Percentiles rank a stretch among this genome's conserved stretches.
These are phyloP conservation scores for Oasisia sp. DNA, from an alignment of 2,888 invertebrate species.

Conservation along the genomic window DNA sequence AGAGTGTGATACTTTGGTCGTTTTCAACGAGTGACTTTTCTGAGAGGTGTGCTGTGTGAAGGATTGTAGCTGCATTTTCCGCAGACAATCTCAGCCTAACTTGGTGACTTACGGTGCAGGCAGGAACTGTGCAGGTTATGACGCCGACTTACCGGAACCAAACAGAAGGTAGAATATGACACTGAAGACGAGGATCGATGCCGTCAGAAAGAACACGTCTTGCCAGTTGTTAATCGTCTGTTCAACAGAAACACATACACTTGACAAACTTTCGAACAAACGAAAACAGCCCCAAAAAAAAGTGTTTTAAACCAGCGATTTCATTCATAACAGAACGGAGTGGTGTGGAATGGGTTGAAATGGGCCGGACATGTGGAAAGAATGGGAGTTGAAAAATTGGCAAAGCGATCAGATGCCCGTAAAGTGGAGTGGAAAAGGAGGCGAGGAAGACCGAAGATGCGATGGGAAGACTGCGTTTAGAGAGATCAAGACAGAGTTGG, in stretches of 20 bases:
- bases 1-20: not conserved
- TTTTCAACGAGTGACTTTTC: not conserved
- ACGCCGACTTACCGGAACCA: conserved; percentile 42
- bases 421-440: too few relatives aligned
- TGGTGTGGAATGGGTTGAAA: too few relatives aligned
- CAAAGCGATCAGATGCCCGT: too few relatives aligned
- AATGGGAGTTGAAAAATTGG: too few relatives aligned
- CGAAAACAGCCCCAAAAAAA: too few relatives aligned
- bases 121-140: not conserved
- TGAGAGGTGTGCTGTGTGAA: not conserved
- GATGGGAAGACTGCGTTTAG: too few relatives aligned
- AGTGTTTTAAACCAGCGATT: too few relatives aligned
- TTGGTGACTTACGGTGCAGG: not conserved
- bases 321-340: too few relatives aligned
- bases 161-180: conserved; percentile 44
- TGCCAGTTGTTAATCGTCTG: conserved; percentile 44
- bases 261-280: not conserved
- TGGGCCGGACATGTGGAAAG: too few relatives aligned
- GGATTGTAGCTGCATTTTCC: not conserved
- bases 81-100: not conserved
- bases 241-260: not conserved
- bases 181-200: conserved; percentile 38
- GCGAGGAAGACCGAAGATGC: too few relatives aligned
- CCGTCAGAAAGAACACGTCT: conserved; percentile 44
- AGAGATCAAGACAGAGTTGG: too few relatives aligned